Evolutionary conservation across 2,888 invertebrate species (phyloP).

Genomic region (Pseudolycoriella hygida): DNA sequence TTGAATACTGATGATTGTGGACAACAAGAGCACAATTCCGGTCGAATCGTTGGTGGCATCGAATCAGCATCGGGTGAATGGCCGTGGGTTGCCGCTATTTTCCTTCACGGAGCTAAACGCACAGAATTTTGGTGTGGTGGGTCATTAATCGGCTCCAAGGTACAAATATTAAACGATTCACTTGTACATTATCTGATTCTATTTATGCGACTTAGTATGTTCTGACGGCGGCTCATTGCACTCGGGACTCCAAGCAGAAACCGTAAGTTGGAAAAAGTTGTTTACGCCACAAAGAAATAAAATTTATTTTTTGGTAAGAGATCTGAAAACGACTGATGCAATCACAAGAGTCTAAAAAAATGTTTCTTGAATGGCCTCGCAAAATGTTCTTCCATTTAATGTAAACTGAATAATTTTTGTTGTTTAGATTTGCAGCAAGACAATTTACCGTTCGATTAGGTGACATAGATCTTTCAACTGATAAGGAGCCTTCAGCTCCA

Average conservation of each 20-base stretch:
- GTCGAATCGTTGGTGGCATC: slow-evolving; percentile 81
- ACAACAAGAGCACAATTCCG: slow-evolving; percentile 63
- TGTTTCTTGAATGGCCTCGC: too few relatives aligned
- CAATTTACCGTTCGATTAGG: slow-evolving; percentile 82
- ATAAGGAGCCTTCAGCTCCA: slow-evolving; percentile 71
- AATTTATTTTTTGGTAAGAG: too few relatives aligned
- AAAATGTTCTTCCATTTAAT: neutral
- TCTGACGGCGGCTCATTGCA: slow-evolving; percentile 86
- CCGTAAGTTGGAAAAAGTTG: slow-evolving; percentile 53
- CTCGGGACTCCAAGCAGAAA: slow-evolving; percentile 71
- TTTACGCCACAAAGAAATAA: too few relatives aligned
- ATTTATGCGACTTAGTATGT: slow-evolving; percentile 35
- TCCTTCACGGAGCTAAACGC: slow-evolving; percentile 65
- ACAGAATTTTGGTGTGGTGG: slow-evolving; percentile 92
- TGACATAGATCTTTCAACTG: slow-evolving; percentile 68
- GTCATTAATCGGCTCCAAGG: slow-evolving; percentile 52
- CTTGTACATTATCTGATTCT: too few relatives aligned
- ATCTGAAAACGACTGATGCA: slow-evolving; percentile 1
- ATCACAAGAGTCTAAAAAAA: too few relatives aligned
- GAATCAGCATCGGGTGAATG: slow-evolving; percentile 70
- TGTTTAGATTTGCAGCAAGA: slow-evolving; percentile 58
- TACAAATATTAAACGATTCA: too few relatives aligned
- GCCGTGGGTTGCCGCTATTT: slow-evolving; percentile 96
- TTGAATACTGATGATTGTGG: slow-evolving; percentile 48
- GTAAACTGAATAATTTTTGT: slow-evolving; percentile 6